These are phyloP conservation scores for Urosaurus nigricauda DNA, from an alignment of 2,797 vertebrate species.

Conservation along the genomic window DNA sequence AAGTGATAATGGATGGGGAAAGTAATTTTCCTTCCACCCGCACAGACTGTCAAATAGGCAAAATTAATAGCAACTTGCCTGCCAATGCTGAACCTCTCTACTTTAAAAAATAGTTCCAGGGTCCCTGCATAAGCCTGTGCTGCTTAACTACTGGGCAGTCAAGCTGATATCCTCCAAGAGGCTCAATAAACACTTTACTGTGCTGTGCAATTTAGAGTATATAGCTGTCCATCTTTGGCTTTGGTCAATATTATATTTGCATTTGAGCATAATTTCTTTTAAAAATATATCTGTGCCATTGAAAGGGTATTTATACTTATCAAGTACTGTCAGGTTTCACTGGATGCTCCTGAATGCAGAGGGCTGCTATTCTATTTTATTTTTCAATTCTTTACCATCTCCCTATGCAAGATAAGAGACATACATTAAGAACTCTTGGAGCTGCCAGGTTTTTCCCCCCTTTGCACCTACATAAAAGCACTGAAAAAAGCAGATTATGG, in stretches of 20 bases:
- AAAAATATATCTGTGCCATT: background rate
- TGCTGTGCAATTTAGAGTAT: too few species aligned
- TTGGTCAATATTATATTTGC: background rate
- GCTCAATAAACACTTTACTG: background rate
- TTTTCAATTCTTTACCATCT: background rate
- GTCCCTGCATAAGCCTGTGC: background rate
- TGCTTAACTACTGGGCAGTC: background rate
- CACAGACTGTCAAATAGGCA: too few species aligned
- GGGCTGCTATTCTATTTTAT: too few species aligned
- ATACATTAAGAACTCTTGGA: background rate
- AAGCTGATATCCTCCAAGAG: background rate
- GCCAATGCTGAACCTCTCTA: too few species aligned
- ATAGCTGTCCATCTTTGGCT: too few species aligned
- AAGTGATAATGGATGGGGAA: too few species aligned
- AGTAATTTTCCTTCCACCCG: too few species aligned
- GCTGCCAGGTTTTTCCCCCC: background rate
- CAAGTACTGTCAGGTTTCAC: background rate
- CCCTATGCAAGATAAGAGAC: background rate
- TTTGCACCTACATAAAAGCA: constrained; percentile 10
- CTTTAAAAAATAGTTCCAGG: too few species aligned
- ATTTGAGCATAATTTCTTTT: background rate
- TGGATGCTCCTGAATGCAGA: background rate
- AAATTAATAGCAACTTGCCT: too few species aligned
- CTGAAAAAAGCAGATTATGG: constrained; percentile 24
- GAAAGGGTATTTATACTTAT: background rate